Evolutionary conservation across 2,888 invertebrate genomes (phyloP).

Genomic region (Ganaspis brasiliensis): DNA sequence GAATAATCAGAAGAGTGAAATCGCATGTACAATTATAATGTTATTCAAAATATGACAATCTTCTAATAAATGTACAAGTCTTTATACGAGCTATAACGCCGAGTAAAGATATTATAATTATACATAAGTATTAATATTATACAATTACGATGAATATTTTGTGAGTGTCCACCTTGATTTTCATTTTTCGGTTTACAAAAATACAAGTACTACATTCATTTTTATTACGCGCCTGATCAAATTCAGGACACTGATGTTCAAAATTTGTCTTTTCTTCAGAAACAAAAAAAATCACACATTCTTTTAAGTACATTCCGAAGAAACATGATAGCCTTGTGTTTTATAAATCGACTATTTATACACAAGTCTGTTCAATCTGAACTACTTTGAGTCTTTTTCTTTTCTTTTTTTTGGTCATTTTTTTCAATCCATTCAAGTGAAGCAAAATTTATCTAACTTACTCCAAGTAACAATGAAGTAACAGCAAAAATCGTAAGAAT

Average conservation of each 20-base stretch:
- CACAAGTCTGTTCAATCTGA: conserved; percentile 29
- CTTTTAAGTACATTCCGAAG: conserved; percentile 38
- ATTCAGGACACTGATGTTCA: conserved; percentile 36
- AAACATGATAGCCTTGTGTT: conserved; percentile 31
- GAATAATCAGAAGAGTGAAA: not conserved
- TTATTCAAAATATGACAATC: conserved; percentile 74
- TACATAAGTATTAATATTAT: conserved; percentile 16
- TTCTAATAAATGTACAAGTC: conserved; percentile 60
- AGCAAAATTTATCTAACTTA: conserved; percentile 17
- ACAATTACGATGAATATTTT: conserved; percentile 29
- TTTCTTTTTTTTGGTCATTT: conserved; percentile 36
- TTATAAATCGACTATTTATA: conserved; percentile 6
- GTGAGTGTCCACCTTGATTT: not conserved
- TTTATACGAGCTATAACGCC: conserved; percentile 30
- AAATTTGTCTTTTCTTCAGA: conserved; percentile 18
- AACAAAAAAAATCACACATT: conserved; percentile 29
- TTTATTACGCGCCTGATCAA: conserved; percentile 25
- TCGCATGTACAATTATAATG: conserved; percentile 68
- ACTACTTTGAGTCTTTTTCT: conserved; percentile 24
- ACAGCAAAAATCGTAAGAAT: conserved; percentile 11
- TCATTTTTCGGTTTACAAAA: conserved; percentile 9
- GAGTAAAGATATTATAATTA: conserved; percentile 31
- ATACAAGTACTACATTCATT: conserved; percentile 39
- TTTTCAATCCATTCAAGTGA: conserved; percentile 36
- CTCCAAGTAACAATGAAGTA: conserved; percentile 33